A percentile compares a stretch with the other conserved stretches of the same genome.
phyloP scores from a whole-genome alignment of 2,888 invertebrate species.

The Phytoseiulus persimilis region DNA sequence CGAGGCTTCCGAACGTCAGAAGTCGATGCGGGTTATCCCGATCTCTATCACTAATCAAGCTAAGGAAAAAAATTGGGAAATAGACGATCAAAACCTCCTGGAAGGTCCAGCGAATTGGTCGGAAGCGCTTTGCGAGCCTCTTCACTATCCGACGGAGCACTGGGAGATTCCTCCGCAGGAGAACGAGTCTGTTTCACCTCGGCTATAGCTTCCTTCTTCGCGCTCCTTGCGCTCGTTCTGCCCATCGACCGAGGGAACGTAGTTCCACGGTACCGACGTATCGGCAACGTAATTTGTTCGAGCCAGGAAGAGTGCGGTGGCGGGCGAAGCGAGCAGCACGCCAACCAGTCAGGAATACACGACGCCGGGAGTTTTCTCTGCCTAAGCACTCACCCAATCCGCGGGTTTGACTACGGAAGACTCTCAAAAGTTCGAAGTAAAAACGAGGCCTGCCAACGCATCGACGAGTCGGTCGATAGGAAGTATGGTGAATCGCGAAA shows the following conservation, averaged over 20 bases:
- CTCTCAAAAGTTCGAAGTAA: not conserved
- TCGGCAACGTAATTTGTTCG: not conserved
- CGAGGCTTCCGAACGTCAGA: no score
- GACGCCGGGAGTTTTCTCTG: not conserved
- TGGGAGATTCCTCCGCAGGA: not conserved
- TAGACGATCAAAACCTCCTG: no score
- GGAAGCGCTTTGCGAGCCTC: no score
- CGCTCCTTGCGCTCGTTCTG: not conserved
- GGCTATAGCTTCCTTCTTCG: not conserved
- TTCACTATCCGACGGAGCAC: not conserved
- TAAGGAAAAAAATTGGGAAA: no score
- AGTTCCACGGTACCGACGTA: not conserved
- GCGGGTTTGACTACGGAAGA: not conserved
- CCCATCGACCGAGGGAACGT: not conserved
- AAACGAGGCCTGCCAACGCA: not conserved
- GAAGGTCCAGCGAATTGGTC: no score
- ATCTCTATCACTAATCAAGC: no score
- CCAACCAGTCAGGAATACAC: not conserved
- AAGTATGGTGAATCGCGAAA: not conserved
- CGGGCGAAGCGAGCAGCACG: not conserved
- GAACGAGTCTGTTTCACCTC: not conserved
- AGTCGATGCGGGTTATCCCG: no score
- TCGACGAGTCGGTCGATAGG: not conserved
- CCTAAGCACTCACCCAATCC: not conserved
- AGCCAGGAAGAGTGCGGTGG: no score